These are phyloP conservation scores for Dendrolimus kikuchii DNA, from an alignment of 1,140 invertebrate genomes.

Conservation along the genomic window DNA sequence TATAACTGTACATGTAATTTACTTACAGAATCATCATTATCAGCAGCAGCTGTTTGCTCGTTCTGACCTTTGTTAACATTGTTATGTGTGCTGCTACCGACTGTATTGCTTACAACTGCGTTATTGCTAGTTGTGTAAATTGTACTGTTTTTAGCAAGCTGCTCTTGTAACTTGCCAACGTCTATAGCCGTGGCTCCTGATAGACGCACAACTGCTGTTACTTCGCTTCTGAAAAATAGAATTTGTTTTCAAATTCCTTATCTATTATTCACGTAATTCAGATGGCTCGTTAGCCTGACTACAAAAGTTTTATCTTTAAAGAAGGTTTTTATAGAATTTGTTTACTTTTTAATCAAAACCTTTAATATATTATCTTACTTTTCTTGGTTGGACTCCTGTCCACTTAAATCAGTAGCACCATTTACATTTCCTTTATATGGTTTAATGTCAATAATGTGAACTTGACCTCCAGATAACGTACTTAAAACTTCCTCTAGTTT, in stretches of 20 bases:
- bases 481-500: slow-evolving; percentile 82
- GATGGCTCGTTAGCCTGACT: too few relatives aligned
- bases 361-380: slow-evolving; percentile 35
- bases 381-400: slow-evolving; percentile 56
- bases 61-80: slow-evolving; percentile 20
- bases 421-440: slow-evolving; percentile 75
- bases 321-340: too few relatives aligned
- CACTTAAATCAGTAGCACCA: slow-evolving; percentile 61
- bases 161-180: slow-evolving; percentile 77
- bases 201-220: slow-evolving; percentile 81
- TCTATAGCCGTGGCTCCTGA: slow-evolving; percentile 79
- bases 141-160: slow-evolving; percentile 72
- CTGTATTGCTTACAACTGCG: slow-evolving; percentile 9
- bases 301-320: too few relatives aligned
- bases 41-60: slow-evolving; percentile 34
- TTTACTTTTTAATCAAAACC: too few relatives aligned
- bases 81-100: slow-evolving; percentile 7
- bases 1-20: slow-evolving; percentile 9
- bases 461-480: slow-evolving; percentile 82
- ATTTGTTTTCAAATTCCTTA: background rate
- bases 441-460: slow-evolving; percentile 81
- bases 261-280: too few relatives aligned
- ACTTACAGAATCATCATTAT: slow-evolving; percentile 49
- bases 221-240: slow-evolving; percentile 77
- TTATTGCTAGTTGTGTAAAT: slow-evolving; percentile 37